Evolutionary conservation across 2,113 vertebrate species (phyloP).

Genomic region (Oxyura jamaicensis): DNA sequence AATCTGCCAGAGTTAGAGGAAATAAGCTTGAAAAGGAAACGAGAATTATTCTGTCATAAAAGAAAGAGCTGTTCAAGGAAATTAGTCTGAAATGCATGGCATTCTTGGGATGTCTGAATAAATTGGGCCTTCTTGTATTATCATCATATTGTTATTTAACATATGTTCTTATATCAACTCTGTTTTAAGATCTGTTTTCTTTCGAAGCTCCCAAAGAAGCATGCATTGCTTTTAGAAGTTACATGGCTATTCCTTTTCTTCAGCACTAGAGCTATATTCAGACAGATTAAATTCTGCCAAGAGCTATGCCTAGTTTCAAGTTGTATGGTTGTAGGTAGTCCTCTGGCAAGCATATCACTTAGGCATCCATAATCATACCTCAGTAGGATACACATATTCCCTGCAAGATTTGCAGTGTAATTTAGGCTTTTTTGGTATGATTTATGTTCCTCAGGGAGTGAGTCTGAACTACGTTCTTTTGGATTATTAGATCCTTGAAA

Average conservation of each 20-base stretch:
- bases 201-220: background rate
- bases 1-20: background rate
- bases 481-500: background rate
- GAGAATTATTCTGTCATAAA: background rate
- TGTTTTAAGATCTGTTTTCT: background rate
- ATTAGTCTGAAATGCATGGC: background rate
- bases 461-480: background rate
- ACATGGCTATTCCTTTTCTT: background rate
- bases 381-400: background rate
- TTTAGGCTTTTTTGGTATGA: background rate
- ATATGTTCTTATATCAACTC: background rate
- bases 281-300: background rate
- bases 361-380: background rate
- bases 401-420: background rate
- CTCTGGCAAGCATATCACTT: background rate
- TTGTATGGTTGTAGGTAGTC: background rate
- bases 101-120: background rate
- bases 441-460: background rate
- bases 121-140: background rate
- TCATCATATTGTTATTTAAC: background rate
- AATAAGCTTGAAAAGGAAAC: background rate
- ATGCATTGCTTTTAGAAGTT: background rate
- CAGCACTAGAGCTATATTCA: background rate
- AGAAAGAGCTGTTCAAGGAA: background rate
- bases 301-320: background rate